phyloP scores from a whole-genome alignment of 2,113 vertebrate genomes.

The Willisornis vidua region DNA sequence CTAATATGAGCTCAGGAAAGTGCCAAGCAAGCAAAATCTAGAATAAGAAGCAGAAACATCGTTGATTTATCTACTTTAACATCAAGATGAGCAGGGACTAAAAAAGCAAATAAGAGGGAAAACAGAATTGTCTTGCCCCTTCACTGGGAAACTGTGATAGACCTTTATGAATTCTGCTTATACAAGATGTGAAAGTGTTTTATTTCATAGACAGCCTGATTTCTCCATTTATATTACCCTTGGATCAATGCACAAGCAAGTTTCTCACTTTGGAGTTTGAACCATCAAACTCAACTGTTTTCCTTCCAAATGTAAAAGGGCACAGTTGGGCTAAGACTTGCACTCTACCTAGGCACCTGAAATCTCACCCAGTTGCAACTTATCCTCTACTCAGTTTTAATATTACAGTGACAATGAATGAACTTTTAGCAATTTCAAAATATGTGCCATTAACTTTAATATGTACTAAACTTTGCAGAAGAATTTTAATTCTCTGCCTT shows the following conservation, averaged over 20 bases:
- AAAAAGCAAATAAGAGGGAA: background rate
- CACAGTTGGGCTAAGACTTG: background rate
- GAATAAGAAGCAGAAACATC: background rate
- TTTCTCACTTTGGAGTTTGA: conserved; percentile 35
- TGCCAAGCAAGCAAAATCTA: background rate
- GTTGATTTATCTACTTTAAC: background rate
- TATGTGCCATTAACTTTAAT: background rate
- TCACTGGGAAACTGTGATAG: background rate
- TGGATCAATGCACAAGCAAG: conserved; percentile 46
- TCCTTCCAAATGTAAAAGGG: conserved; percentile 32
- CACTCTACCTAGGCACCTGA: background rate
- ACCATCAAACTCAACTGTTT: conserved; percentile 32
- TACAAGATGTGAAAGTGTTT: background rate
- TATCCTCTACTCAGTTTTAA: background rate
- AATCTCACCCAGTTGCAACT: background rate
- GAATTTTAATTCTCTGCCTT: conserved; percentile 16
- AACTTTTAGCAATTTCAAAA: background rate
- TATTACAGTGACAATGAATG: background rate
- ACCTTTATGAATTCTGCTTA: background rate
- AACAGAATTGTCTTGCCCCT: background rate
- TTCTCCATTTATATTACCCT: conserved; percentile 44
- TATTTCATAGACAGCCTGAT: background rate
- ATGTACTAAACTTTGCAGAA: background rate
- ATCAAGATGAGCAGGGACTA: background rate
- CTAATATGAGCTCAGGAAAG: background rate